A percentile compares a stretch with the other conserved stretches of the same genome.
phyloP scores from a whole-genome alignment of 1,140 invertebrate genomes.

The Drosophila ficusphila region DNA sequence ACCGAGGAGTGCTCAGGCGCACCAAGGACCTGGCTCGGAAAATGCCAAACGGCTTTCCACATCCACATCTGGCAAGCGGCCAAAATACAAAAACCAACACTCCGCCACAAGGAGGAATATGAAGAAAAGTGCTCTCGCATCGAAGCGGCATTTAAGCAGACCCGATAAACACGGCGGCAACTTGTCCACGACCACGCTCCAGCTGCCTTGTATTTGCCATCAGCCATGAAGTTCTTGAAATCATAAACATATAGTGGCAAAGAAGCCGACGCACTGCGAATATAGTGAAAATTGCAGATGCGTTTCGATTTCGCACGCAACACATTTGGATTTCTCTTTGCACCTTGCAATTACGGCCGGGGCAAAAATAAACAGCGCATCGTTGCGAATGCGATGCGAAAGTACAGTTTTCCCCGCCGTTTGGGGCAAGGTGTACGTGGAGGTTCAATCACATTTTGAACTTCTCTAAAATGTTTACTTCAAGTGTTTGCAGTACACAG shows the following conservation, averaged over 20 bases:
- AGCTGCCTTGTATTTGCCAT: conserved; percentile 41
- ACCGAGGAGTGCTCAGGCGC: conserved; percentile 45
- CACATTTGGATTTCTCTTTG: conserved; percentile 59
- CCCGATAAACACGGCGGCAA: conserved; percentile 53
- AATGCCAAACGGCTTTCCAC: conserved; percentile 27
- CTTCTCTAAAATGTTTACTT: conserved; percentile 32
- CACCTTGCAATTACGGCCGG: conserved; percentile 46
- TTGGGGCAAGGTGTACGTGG: conserved; percentile 29
- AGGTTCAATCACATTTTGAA: conserved; percentile 79
- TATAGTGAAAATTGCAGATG: conserved; percentile 27
- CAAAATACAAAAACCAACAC: conserved; percentile 22
- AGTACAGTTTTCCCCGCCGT: conserved; percentile 30
- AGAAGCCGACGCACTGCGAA: conserved; percentile 17
- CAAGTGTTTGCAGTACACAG: conserved; percentile 12
- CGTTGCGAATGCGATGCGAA: conserved; percentile 5
- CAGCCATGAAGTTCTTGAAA: conserved; percentile 45
- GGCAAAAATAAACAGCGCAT: conserved; percentile 54
- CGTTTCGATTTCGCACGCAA: conserved; percentile 55
- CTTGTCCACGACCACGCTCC: conserved; percentile 45
- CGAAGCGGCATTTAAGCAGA: conserved; percentile 36
- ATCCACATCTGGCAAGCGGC: conserved; percentile 30
- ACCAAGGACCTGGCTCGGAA: conserved; percentile 36
- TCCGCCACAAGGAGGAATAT: conserved; percentile 16
- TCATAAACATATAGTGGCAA: conserved; percentile 58
- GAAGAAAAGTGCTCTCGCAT: conserved; percentile 28